Conservation (phyloP, 2,113 vertebrate species). For the Fulica atra region DNA sequence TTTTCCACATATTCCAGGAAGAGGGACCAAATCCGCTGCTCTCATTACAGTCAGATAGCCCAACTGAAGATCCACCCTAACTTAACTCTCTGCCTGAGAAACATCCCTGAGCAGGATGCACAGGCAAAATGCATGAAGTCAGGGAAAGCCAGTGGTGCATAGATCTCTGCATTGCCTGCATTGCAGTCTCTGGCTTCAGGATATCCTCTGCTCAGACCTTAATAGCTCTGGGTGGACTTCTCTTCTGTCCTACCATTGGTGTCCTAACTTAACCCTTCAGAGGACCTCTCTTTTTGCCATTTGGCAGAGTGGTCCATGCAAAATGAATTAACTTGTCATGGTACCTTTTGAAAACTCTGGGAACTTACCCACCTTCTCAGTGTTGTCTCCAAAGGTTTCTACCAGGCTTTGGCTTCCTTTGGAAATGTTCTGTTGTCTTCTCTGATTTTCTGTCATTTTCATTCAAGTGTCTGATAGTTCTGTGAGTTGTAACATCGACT, state of each 20-base stretch:
- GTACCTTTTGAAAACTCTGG: background rate
- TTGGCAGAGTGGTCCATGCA: background rate
- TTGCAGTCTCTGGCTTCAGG: background rate
- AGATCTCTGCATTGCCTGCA: background rate
- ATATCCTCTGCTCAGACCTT: background rate
- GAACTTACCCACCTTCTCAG: background rate
- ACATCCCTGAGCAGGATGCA: background rate
- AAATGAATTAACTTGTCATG: background rate
- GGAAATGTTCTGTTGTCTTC: background rate
- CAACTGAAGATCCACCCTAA: background rate
- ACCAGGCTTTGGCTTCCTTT: background rate
- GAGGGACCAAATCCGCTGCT: background rate
- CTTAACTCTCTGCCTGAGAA: background rate
- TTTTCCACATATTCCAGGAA: background rate
- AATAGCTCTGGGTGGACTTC: background rate
- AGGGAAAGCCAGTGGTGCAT: fast-evolving
- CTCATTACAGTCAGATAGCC: background rate
- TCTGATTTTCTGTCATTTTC: background rate
- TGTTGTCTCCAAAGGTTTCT: background rate
- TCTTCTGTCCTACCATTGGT: background rate
- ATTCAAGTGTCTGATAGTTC: background rate
- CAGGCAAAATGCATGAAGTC: background rate
- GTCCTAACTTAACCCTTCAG: background rate
- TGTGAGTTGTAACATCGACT: background rate
- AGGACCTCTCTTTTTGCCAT: background rate